These are phyloP conservation scores for Pterocles orientalis DNA, from an alignment of 2,113 vertebrate genomes.

Conservation along the genomic window DNA sequence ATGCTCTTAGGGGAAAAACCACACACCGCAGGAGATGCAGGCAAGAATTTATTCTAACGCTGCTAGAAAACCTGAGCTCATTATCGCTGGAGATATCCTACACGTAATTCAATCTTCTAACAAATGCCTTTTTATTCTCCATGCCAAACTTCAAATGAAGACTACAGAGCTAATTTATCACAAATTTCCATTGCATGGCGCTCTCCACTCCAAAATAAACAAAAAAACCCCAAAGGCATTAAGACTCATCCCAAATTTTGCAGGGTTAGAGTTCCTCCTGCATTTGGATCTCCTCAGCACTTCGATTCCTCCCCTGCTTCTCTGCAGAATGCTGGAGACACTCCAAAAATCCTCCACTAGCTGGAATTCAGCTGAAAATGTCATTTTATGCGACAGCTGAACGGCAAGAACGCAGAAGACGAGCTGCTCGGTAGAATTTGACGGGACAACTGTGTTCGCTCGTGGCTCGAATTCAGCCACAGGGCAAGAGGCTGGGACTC, in stretches of 20 bases:
- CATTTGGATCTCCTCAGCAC: not conserved
- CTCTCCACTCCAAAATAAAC: not conserved
- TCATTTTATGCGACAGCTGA: not conserved
- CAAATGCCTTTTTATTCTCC: conserved; percentile 14
- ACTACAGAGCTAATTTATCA: not conserved
- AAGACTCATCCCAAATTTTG: not conserved
- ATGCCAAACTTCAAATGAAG: not conserved
- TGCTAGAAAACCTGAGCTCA: conserved; percentile 32
- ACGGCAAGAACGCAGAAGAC: not conserved
- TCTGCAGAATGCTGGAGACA: not conserved
- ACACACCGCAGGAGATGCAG: not conserved
- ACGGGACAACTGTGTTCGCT: conserved; percentile 3
- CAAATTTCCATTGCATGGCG: not conserved
- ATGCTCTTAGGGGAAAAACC: not conserved
- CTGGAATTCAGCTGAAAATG: not conserved
- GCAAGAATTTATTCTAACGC: conserved; percentile 4
- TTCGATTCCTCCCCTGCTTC: not conserved
- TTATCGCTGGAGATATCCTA: conserved; percentile 35
- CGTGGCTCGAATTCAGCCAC: not conserved
- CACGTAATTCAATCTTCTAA: not conserved
- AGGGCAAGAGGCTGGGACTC: not conserved
- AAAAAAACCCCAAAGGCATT: not conserved
- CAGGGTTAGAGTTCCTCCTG: not conserved
- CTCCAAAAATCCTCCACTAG: not conserved
- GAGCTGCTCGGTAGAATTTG: not conserved